Conservation (phyloP, 2,113 vertebrate genomes). For the Rallus limicola region DNA sequence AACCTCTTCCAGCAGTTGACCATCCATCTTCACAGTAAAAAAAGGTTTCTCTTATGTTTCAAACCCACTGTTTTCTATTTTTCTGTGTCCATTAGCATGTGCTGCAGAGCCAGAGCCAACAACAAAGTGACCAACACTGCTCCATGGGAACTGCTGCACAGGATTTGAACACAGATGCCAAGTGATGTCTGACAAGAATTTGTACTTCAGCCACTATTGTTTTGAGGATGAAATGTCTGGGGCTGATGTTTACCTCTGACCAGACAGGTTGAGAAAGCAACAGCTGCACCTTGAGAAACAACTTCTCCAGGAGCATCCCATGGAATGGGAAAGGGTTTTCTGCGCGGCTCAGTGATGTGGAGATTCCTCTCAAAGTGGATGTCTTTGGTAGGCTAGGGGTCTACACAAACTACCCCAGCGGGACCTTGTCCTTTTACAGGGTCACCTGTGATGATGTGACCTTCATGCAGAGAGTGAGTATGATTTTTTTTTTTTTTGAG, state of each 20-base stretch:
- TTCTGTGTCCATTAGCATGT: slow-evolving; percentile 51
- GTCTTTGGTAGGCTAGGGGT: slow-evolving; percentile 73
- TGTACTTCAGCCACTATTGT: slow-evolving; percentile 78
- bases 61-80: neutral
- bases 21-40: neutral
- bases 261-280: slow-evolving; percentile 71
- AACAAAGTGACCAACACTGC: slow-evolving; percentile 78
- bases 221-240: slow-evolving; percentile 77
- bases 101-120: slow-evolving; percentile 75
- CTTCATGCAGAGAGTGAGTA: slow-evolving; percentile 73
- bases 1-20: neutral
- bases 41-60: neutral
- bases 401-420: slow-evolving; percentile 71
- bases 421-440: slow-evolving; percentile 72
- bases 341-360: slow-evolving; percentile 75
- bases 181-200: slow-evolving; percentile 76
- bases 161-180: slow-evolving; percentile 76
- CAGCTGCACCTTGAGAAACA: slow-evolving; percentile 76
- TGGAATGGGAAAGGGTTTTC: slow-evolving; percentile 76
- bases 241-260: slow-evolving; percentile 73
- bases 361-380: slow-evolving; percentile 60
- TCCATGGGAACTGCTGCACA: slow-evolving; percentile 80
- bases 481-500: slow-evolving; percentile 78
- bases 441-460: slow-evolving; percentile 58
- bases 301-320: slow-evolving; percentile 81